Conservation (phyloP, 2,888 invertebrate genomes). For the Noctua janthina region DNA sequence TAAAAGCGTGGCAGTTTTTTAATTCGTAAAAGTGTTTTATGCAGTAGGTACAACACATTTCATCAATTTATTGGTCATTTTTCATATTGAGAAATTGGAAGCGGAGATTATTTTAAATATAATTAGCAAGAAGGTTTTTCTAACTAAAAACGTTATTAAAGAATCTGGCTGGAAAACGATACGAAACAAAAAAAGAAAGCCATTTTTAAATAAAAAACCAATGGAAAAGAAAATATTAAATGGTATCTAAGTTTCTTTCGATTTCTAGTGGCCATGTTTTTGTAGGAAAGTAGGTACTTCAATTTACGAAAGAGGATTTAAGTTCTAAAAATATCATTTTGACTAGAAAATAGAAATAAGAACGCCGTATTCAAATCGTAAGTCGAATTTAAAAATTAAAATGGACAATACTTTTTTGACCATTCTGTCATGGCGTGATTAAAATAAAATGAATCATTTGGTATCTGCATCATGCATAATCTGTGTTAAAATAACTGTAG, state of each 20-base stretch:
- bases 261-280: background rate
- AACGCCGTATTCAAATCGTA: background rate
- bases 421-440: background rate
- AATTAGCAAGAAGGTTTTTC: background rate
- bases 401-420: background rate
- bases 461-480: background rate
- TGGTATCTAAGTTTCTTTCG: constrained; percentile 5
- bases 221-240: background rate
- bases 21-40: background rate
- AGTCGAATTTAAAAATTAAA: background rate
- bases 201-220: background rate
- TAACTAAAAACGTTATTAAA: background rate
- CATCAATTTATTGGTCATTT: background rate
- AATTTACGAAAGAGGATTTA: background rate
- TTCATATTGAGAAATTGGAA: background rate
- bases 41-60: background rate
- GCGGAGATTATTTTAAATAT: background rate
- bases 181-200: background rate
- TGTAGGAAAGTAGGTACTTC: too few relatives aligned
- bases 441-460: background rate
- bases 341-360: background rate
- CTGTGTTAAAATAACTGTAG: constrained; percentile 14
- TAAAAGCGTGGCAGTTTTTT: background rate
- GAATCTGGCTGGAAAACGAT: background rate
- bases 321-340: background rate